These are phyloP conservation scores for Odontesthes bonariensis DNA, from an alignment of 2,113 vertebrate genomes.

Conservation along the genomic window DNA sequence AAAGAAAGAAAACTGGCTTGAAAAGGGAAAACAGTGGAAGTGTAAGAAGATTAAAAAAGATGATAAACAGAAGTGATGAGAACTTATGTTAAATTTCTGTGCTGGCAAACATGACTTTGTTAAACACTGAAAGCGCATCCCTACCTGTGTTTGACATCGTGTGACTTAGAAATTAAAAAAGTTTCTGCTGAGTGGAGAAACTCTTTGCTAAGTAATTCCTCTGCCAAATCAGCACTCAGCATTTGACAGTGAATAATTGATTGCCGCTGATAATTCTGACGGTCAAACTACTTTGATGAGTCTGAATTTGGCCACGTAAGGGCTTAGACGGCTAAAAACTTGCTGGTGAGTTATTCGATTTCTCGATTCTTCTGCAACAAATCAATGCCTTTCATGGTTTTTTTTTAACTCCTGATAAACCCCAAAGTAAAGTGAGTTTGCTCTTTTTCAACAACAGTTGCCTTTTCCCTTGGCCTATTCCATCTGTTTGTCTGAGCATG, in stretches of 20 bases:
- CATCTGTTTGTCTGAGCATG: conserved; percentile 9
- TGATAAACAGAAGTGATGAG: not conserved
- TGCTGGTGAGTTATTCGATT: conserved; percentile 8
- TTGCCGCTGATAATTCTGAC: conserved; percentile 28
- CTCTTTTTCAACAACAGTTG: not conserved
- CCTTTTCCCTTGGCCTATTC: not conserved
- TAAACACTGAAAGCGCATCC: not conserved
- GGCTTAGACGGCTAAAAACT: conserved; percentile 8
- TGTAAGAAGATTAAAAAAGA: not conserved
- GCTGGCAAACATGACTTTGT: not conserved
- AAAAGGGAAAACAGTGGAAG: not conserved
- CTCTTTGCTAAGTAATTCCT: conserved; percentile 15
- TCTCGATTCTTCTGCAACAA: conserved; percentile 5
- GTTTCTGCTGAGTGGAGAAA: conserved; percentile 28
- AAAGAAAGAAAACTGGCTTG: too few relatives aligned
- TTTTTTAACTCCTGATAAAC: not conserved
- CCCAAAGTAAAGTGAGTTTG: not conserved
- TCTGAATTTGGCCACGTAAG: conserved; percentile 19
- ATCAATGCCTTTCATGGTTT: conserved; percentile 10
- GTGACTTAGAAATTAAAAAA: not conserved
- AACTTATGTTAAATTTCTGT: not conserved
- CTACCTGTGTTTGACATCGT: conserved; percentile 17
- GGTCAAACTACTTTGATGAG: conserved; percentile 38
- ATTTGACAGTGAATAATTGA: conserved; percentile 55
- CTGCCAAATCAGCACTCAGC: conserved; percentile 30